phyloP scores from a whole-genome alignment of 2,797 vertebrate species.

The Dendrocincla tyrannina region DNA sequence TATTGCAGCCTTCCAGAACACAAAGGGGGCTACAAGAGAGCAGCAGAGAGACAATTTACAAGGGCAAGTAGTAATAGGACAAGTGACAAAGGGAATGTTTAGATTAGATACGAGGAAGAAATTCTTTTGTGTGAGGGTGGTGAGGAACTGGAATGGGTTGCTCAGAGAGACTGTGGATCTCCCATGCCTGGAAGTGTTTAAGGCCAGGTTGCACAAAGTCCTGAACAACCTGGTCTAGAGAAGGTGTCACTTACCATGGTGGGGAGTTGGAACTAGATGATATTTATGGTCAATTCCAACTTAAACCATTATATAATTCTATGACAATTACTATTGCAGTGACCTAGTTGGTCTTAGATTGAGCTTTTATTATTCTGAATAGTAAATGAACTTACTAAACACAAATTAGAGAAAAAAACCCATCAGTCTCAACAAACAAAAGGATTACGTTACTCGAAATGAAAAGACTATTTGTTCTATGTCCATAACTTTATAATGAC shows the following conservation, averaged over 20 bases:
- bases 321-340: background rate
- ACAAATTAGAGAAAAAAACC: background rate
- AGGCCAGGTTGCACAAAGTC: background rate
- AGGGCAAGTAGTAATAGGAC: background rate
- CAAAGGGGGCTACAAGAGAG: background rate
- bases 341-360: background rate
- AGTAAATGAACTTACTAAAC: background rate
- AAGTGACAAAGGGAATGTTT: background rate
- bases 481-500: background rate
- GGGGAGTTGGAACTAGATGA: background rate
- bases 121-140: background rate
- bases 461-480: background rate
- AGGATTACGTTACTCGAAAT: background rate
- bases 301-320: background rate
- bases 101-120: background rate
- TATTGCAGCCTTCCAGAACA: background rate
- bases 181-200: background rate
- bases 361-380: constrained; percentile 6
- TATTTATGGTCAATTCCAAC: background rate
- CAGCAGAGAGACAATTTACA: background rate
- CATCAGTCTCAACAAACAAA: background rate
- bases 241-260: background rate
- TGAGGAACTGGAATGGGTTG: background rate
- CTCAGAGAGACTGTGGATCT: background rate
- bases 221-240: background rate